A percentile compares a stretch with the other conserved stretches of the same genome.
phyloP scores from a whole-genome alignment of 2,888 invertebrate species.

The Drosophila gaucha region DNA sequence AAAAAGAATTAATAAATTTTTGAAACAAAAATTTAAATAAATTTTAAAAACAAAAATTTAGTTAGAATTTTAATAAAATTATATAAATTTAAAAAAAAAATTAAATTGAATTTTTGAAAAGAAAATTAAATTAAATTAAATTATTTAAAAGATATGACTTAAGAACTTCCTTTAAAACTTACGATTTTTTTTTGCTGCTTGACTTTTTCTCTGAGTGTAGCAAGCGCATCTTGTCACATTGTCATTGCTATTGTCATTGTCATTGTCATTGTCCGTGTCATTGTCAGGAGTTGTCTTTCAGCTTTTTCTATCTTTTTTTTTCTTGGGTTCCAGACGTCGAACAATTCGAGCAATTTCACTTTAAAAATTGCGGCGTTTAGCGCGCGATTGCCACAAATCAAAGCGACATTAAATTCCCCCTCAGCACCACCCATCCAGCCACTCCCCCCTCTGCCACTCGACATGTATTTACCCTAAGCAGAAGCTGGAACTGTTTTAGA shows the following conservation, averaged over 20 bases:
- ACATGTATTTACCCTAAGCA: conserved; percentile 27
- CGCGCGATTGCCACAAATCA: conserved; percentile 80
- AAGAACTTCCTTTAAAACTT: no score
- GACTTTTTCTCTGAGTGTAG: conserved; percentile 1
- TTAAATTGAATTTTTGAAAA: no score
- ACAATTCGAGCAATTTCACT: conserved; percentile 78
- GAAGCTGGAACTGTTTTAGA: conserved; percentile 15
- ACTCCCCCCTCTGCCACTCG: not conserved
- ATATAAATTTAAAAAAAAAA: no score
- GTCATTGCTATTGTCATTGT: conserved; percentile 43
- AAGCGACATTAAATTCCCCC: conserved; percentile 69
- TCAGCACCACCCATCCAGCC: not conserved
- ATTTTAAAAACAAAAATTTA: no score
- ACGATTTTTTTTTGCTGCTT: no score
- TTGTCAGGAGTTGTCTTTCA: conserved; percentile 30
- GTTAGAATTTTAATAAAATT: no score
- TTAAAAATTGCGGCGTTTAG: conserved; percentile 79
- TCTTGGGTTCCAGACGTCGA: conserved; percentile 49
- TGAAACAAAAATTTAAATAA: no score
- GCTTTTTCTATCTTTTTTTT: not conserved
- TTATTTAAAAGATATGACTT: no score
- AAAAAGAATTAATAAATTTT: no score
- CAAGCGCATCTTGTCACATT: conserved; percentile 45
- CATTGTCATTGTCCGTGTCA: conserved; percentile 22
- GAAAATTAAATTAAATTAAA: no score